Conservation (phyloP, 2,113 vertebrate genomes). For the Phaethornis superciliosus region DNA sequence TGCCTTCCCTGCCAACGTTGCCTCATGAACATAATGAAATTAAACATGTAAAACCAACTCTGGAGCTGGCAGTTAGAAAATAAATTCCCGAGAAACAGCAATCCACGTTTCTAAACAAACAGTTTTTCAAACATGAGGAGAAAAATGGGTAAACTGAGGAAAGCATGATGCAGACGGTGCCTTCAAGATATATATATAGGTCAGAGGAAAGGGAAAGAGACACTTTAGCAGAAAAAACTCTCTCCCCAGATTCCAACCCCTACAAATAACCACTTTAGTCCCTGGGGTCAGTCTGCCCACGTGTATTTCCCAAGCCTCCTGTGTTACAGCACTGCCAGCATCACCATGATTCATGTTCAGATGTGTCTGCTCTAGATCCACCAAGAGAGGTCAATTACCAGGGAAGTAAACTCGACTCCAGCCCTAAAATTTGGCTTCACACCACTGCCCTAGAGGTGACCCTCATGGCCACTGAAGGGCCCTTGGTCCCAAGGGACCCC, state of each 20-base stretch:
- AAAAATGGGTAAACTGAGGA: neutral
- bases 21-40: slow-evolving; percentile 54
- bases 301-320: neutral
- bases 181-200: rapidly evolving
- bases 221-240: neutral
- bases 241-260: neutral
- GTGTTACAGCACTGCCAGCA: neutral
- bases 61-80: slow-evolving; percentile 16
- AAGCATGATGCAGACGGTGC: neutral
- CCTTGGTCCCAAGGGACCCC: neutral
- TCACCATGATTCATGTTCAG: neutral
- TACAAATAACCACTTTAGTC: neutral
- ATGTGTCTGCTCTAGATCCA: neutral
- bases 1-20: slow-evolving; percentile 43
- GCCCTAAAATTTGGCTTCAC: neutral
- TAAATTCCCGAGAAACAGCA: neutral
- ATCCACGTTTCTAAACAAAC: neutral
- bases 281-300: neutral
- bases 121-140: neutral
- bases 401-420: neutral
- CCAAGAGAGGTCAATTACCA: rapidly evolving
- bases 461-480: neutral
- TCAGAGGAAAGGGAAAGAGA: neutral
- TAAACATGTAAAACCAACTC: slow-evolving; percentile 54
- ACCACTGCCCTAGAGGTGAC: no score